Evolutionary conservation across 2,888 invertebrate species (phyloP).

Genomic region (Brachyptera risi): DNA sequence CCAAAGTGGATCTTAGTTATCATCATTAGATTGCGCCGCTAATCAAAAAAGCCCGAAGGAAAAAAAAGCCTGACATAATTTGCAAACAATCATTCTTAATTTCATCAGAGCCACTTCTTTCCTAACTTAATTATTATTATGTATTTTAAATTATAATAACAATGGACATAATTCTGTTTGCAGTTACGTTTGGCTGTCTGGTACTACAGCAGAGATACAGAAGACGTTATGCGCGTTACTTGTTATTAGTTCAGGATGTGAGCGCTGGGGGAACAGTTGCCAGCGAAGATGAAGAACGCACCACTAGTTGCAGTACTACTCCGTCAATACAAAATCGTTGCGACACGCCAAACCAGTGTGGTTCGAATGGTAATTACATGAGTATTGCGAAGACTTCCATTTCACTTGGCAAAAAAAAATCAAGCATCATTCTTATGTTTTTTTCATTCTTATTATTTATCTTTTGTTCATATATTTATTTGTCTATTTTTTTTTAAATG

Average conservation of each 20-base stretch:
- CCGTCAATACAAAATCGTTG: constrained; percentile 8
- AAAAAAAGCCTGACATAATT: no score
- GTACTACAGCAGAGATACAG: constrained; percentile 79
- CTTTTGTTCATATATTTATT: no score
- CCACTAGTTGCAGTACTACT: neutral
- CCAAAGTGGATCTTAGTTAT: no score
- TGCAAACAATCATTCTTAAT: no score
- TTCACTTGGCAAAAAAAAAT: no score
- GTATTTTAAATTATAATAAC: neutral
- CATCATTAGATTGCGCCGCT: no score
- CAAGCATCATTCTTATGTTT: no score
- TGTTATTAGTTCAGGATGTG: constrained; percentile 57
- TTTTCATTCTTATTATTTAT: no score
- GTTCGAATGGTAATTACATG: constrained; percentile 4
- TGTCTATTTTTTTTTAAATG: no score
- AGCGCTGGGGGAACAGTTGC: constrained; percentile 39
- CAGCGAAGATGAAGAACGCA: constrained; percentile 4
- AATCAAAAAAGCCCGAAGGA: no score
- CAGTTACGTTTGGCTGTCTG: constrained; percentile 76
- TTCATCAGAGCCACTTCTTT: no score
- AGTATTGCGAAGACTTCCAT: no score
- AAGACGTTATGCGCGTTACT: constrained; percentile 62
- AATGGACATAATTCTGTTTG: neutral
- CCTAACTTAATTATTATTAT: constrained; percentile 21
- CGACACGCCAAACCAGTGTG: constrained; percentile 18